These are phyloP conservation scores for Eurytemora carolleeae DNA, from an alignment of 1,140 invertebrate genomes.

Conservation along the genomic window DNA sequence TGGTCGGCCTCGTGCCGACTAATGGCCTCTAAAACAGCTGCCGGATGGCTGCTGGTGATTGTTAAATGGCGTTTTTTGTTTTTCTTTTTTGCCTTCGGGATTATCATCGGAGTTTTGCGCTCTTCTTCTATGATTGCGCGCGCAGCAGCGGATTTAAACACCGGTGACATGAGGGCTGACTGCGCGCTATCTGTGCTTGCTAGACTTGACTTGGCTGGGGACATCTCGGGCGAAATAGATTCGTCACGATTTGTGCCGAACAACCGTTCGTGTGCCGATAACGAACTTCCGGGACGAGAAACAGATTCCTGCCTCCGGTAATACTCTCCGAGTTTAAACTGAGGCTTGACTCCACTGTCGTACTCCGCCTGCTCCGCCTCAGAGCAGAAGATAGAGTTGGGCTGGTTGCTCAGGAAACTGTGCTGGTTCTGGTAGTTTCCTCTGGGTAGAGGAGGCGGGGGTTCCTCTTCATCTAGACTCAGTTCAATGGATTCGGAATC, in stretches of 20 bases:
- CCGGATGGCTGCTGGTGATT: slow-evolving; percentile 8
- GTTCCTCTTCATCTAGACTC: slow-evolving; percentile 18
- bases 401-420: background rate
- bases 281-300: slow-evolving; percentile 16
- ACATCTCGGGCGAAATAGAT: slow-evolving; percentile 16
- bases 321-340: slow-evolving; percentile 3
- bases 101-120: slow-evolving; percentile 24
- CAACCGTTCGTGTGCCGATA: slow-evolving; percentile 27
- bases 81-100: background rate
- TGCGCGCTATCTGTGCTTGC: slow-evolving; percentile 17
- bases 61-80: slow-evolving; percentile 10
- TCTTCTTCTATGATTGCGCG: slow-evolving; percentile 63
- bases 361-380: background rate
- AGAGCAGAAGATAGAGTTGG: background rate
- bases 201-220: slow-evolving; percentile 17
- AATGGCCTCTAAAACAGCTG: slow-evolving; percentile 5
- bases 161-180: slow-evolving; percentile 33
- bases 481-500: slow-evolving; percentile 19
- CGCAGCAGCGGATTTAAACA: slow-evolving; percentile 63
- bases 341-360: background rate
- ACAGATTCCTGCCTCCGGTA: background rate
- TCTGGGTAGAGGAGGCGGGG: slow-evolving; percentile 4
- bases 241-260: slow-evolving; percentile 23
- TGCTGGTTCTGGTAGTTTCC: slow-evolving; percentile 12
- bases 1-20: slow-evolving; percentile 9